These are phyloP conservation scores for Caenorhabditis panamensis DNA, from an alignment of 2,888 invertebrate genomes.

Conservation along the genomic window DNA sequence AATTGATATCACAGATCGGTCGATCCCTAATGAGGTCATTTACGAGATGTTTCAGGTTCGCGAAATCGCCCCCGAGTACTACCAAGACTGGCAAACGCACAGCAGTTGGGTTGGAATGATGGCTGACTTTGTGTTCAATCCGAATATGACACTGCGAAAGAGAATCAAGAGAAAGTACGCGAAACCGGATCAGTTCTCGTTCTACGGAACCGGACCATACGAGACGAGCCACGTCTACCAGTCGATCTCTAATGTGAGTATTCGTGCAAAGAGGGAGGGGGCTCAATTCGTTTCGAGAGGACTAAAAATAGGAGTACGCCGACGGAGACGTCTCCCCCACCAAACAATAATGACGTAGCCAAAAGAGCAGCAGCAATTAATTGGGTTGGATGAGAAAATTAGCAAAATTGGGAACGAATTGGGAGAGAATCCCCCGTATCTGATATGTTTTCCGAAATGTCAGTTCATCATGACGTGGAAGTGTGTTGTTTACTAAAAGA, in stretches of 20 bases:
- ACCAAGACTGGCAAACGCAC: conserved; percentile 93
- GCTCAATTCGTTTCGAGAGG: conserved; percentile 15
- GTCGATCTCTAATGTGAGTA: conserved; percentile 66
- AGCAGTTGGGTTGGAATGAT: conserved; percentile 93
- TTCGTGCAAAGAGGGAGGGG: background rate
- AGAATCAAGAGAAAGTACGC: conserved; percentile 79
- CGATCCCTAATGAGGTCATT: conserved; percentile 47
- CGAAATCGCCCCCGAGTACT: conserved; percentile 94
- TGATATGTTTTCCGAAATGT: background rate
- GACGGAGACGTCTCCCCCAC: conserved; percentile 7
- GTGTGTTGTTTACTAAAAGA: conserved; percentile 1
- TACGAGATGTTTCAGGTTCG: conserved; percentile 86
- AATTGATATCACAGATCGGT: conserved; percentile 29
- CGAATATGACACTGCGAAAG: conserved; percentile 51
- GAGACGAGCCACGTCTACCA: conserved; percentile 76
- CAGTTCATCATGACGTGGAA: conserved; percentile 23
- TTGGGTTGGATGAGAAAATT: conserved; percentile 8
- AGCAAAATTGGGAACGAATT: conserved; percentile 4
- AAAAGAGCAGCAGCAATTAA: background rate
- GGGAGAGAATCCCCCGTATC: background rate
- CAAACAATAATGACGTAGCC: conserved; percentile 38
- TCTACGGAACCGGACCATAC: conserved; percentile 78
- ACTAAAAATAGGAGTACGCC: conserved; percentile 22
- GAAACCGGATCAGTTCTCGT: conserved; percentile 74
- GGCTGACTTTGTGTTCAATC: conserved; percentile 88